These are phyloP conservation scores for Neodiprion virginianus DNA, from an alignment of 1,140 invertebrate genomes.

Conservation along the genomic window DNA sequence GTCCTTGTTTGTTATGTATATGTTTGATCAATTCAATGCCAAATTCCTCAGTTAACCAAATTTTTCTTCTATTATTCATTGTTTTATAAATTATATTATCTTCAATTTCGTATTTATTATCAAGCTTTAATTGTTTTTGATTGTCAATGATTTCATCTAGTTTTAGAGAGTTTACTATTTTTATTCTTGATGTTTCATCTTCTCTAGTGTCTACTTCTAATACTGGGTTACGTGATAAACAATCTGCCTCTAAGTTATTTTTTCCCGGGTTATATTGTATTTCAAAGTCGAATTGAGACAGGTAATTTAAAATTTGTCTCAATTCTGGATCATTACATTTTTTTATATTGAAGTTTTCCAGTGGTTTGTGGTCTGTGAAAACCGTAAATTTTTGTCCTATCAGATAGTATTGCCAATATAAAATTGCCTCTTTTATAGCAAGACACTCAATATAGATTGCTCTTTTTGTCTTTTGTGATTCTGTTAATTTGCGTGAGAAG, in stretches of 20 bases:
- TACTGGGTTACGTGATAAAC: conserved; percentile 27
- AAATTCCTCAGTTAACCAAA: conserved; percentile 31
- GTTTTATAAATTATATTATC: conserved; percentile 27
- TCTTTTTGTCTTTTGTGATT: not conserved
- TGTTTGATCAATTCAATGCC: conserved; percentile 22
- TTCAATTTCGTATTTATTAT: conserved; percentile 3
- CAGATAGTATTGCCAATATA: not conserved
- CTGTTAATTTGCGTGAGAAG: not conserved
- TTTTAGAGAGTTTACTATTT: not conserved
- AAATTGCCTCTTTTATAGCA: not conserved
- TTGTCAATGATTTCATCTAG: not conserved
- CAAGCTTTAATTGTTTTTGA: not conserved
- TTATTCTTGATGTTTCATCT: not conserved
- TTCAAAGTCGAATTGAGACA: not conserved
- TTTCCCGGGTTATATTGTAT: conserved; percentile 24
- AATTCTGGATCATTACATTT: not conserved
- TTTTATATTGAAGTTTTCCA: conserved; percentile 27
- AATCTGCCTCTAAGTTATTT: conserved; percentile 28
- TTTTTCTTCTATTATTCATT: conserved; percentile 32
- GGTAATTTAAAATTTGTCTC: not conserved
- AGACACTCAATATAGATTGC: not conserved
- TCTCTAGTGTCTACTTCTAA: not conserved
- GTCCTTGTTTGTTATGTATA: conserved; percentile 22
- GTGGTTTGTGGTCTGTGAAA: conserved; percentile 28
- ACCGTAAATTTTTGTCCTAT: conserved; percentile 24